Base-by-base conservation (phyloP, 2,113 vertebrate genomes). In the Cepphus grylle region DNA sequence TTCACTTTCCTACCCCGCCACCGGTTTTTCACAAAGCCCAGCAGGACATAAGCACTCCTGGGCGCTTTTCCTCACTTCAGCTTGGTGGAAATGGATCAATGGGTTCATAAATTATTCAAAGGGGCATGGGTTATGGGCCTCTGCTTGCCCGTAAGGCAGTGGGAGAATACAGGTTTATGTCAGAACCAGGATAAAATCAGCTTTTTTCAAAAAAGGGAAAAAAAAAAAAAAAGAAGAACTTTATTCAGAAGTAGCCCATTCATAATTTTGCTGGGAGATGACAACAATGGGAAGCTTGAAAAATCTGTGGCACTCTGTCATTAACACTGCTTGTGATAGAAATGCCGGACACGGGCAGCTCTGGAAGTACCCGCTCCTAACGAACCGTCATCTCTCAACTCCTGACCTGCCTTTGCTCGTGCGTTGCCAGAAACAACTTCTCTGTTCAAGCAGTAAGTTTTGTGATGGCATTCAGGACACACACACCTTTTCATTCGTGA, bases 1-100 rank as follows among this genome's bases (percentile, higher is more conserved):
- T 50, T 19, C 0, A 1, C 21, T 42, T 79, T 76, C 36, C 55
- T 67, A 49, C 9, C 32, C 32, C 0, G 0, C 36, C 47, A 17
- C 32, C 1, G 34, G 32, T 56, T 74, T 80, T 86, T 86, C 29
- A 76, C 43, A 63, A 63, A 63, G 6, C 25, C 42, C 81, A 50
- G 17, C 23, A 40, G 81, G 50, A 69, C 1, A 0, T n/a, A 52
- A 52, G 8, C 6, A 27, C n/a, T 40, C 43, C 27, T n/a, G 49
- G 29, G 42, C 22, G 14, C 32, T 76, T 30, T 50, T 76, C 17
- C 9, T 40, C 34, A 27, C 20, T 90, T 74, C 45, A 43, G 58
- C 34, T 49, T 56, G 36, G 23, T 62, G 69, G 42, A 30, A 76
- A 56, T n/a, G 14, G 40, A 69, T 74, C 19, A 50, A 38, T 0